Evolutionary conservation across 2,888 invertebrate genomes (phyloP), one percentile per base, ranked within the genome.

Genomic region (Lysandra coridon): DNA sequence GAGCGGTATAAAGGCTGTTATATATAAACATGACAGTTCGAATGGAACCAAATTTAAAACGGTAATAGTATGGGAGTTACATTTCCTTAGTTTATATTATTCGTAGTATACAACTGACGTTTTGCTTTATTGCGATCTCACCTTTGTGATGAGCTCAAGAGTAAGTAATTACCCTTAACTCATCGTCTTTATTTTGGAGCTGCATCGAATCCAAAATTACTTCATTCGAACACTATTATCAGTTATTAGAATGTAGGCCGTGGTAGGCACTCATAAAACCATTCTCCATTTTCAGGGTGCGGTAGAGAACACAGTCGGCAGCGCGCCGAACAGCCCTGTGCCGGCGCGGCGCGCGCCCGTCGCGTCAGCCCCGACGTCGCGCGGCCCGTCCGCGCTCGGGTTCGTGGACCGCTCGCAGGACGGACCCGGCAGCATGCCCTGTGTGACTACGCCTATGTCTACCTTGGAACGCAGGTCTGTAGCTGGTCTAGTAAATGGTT

Each of bases 291-390:
- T 30, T 6, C 87, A 93, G 92, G 89, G 88, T 80, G 89, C 90
- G 84, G 89, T 91, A n/a, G 94, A 93, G 82, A 95, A 95, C 89
- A 94, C 95, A 81, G 96, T 96, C 86, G 96, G 96, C 84, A 96
- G 96, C 85, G 96, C 96, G 53, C 96, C 96, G 69, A 96, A 92
- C 86, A 96, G 96, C 83, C 94, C 95, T 74, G 86, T 86, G 73
- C 80, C 86, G 49, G 82, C 83, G 73, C 88, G 88, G 79, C 88
- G 89, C 17, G 81, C 84, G 84, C 88, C 86, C 81, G 90, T 80
- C 44, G 81, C 82, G 60, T 84, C 82, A 40, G 91, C 95, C 84
- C 93, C 95, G 33, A 93, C 95, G 60, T 93, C 95, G 73, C 92
- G 95, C 81, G 94, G 95, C 83, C 92, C 93, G 82, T 94, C 93